phyloP scores from a whole-genome alignment of 2,113 vertebrate species.

The Misgurnus mizolepis region DNA sequence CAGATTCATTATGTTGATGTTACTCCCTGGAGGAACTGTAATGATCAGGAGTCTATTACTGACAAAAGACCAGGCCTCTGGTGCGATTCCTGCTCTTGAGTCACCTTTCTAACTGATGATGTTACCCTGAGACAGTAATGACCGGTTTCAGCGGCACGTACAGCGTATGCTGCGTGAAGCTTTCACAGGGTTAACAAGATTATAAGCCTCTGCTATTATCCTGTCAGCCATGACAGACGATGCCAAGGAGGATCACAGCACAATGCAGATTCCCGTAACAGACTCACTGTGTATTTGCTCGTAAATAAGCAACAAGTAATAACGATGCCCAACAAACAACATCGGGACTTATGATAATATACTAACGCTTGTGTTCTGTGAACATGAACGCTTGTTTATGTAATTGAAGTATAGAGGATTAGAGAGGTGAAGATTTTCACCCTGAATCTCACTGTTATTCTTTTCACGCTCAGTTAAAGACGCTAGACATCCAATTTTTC shows the following conservation, averaged over 20 bases:
- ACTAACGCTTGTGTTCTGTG: not conserved
- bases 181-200: slow-evolving; percentile 63
- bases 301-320: slow-evolving; percentile 20
- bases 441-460: not conserved
- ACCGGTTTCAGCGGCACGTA: not conserved
- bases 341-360: not conserved
- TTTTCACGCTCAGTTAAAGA: not conserved
- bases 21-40: not conserved
- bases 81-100: not conserved
- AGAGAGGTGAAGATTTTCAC: not conserved
- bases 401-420: not conserved
- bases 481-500: not conserved
- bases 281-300: not conserved
- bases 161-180: not conserved
- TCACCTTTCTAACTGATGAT: slow-evolving; percentile 1
- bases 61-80: not conserved
- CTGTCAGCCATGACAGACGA: slow-evolving; percentile 60
- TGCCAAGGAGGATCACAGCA: slow-evolving; percentile 54
- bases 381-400: not conserved
- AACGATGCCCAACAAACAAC: not conserved
- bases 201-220: slow-evolving; percentile 59
- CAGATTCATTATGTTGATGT: not conserved
- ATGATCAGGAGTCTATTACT: not conserved
- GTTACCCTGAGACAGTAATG: slow-evolving; percentile 6
- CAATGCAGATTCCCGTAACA: slow-evolving; percentile 40